These are phyloP conservation scores for Sinocyclocheilus grahami DNA, from an alignment of 2,113 vertebrate species.

Conservation along the genomic window DNA sequence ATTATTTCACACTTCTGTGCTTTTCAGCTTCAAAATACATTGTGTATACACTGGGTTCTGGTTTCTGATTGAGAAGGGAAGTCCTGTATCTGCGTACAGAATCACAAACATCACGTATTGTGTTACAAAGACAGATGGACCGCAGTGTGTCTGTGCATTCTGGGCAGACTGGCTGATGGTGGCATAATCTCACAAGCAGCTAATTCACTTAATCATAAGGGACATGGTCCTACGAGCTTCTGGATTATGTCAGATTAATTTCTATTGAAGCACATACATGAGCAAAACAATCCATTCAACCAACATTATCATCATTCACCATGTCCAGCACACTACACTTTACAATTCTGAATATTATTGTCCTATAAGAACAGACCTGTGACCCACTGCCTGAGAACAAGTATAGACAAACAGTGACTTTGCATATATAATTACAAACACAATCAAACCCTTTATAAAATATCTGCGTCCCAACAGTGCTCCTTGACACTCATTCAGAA, in stretches of 20 bases:
- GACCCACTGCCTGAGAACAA: neutral
- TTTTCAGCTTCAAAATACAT: too few relatives aligned
- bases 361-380: neutral
- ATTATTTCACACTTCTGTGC: too few relatives aligned
- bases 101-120: neutral
- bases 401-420: neutral
- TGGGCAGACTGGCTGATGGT: too few relatives aligned
- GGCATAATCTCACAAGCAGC: neutral
- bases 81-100: neutral
- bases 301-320: too few relatives aligned
- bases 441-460: neutral
- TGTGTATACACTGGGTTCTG: neutral
- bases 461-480: too few relatives aligned
- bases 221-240: neutral
- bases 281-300: too few relatives aligned
- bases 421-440: neutral
- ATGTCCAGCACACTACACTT: neutral
- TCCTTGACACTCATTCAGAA: neutral
- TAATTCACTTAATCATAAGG: neutral
- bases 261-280: neutral
- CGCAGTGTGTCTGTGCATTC: neutral
- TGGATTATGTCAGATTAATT: conserved; percentile 12
- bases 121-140: neutral
- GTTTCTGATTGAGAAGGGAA: neutral
- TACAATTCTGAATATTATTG: neutral